Percentiles rank a stretch among this genome's conserved stretches.
phyloP scores from a whole-genome alignment of 64 coral and sea anemone genomes.

The Exaiptasia diaphana region DNA sequence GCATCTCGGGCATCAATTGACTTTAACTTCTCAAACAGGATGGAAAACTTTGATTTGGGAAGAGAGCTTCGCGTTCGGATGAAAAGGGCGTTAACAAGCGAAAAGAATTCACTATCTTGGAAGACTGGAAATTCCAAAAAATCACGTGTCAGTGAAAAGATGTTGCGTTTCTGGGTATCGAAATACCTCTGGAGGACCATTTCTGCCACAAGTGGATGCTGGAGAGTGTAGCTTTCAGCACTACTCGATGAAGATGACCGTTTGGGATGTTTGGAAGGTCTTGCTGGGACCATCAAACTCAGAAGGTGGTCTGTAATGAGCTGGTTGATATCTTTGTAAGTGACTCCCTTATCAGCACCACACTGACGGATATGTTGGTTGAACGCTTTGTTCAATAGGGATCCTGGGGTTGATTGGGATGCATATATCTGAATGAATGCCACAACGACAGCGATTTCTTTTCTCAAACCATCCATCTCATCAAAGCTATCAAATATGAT shows the following conservation, averaged over 20 bases:
- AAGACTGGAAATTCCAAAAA: constrained; percentile 61
- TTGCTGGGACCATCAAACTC: constrained; percentile 67
- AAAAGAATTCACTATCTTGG: constrained; percentile 15
- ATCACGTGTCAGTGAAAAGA: constrained; percentile 7
- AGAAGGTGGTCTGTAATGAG: constrained; percentile 68
- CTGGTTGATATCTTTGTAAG: constrained; percentile 68
- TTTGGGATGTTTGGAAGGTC: not conserved
- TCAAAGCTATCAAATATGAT: constrained; percentile 53
- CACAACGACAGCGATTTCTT: constrained; percentile 57
- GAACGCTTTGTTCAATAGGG: constrained; percentile 50
- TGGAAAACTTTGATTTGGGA: constrained; percentile 42
- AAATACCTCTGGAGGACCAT: constrained; percentile 22
- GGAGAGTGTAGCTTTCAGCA: constrained; percentile 55
- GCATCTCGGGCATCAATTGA: not conserved
- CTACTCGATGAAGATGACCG: not conserved
- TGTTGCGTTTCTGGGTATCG: not conserved
- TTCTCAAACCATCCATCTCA: constrained; percentile 36
- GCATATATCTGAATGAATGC: constrained; percentile 76
- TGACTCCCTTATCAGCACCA: not conserved
- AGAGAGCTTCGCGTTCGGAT: constrained; percentile 5
- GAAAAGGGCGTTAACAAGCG: constrained; percentile 56
- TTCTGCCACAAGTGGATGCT: constrained; percentile 65
- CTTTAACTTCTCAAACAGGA: constrained; percentile 59
- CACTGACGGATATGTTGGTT: constrained; percentile 6
- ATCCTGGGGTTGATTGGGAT: constrained; percentile 30